Percentiles rank a stretch among this genome's conserved stretches.
These are phyloP conservation scores for Platycheirus albimanus DNA, from an alignment of 2,888 invertebrate genomes.

Conservation along the genomic window DNA sequence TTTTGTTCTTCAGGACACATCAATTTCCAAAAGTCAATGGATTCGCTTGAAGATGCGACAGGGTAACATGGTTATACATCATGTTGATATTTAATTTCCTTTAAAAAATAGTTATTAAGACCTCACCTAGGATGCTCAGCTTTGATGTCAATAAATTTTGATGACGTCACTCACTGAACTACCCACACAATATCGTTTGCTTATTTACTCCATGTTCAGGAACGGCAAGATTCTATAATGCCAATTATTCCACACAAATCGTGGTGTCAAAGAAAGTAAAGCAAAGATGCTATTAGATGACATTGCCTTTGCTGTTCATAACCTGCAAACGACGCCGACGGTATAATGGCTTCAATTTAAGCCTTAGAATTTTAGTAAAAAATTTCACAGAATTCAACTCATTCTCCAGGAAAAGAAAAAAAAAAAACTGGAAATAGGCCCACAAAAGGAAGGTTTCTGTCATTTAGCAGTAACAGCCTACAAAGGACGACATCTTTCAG, in stretches of 20 bases:
- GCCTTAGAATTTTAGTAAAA: slow-evolving; percentile 46
- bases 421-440: neutral
- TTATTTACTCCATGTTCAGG: neutral
- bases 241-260: slow-evolving; percentile 16
- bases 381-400: no score
- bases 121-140: no score
- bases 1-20: no score
- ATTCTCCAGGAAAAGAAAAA: neutral
- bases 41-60: no score
- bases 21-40: no score
- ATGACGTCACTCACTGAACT: neutral
- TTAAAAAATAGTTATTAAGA: no score
- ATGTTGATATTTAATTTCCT: no score
- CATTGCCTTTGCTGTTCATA: slow-evolving; percentile 9
- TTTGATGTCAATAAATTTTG: neutral
- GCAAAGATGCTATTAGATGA: slow-evolving; percentile 8
- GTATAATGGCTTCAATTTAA: slow-evolving; percentile 54
- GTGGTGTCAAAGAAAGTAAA: slow-evolving; percentile 22
- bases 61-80: no score
- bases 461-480: slow-evolving; percentile 17
- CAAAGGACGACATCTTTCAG: slow-evolving; percentile 28
- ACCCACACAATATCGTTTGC: no score
- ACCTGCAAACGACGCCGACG: slow-evolving; percentile 52
- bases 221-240: slow-evolving; percentile 5
- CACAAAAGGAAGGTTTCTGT: neutral